Evolutionary conservation across 53 echinoderm and acorn worm genomes (phyloP).

Genomic region (Luidia sarsii): DNA sequence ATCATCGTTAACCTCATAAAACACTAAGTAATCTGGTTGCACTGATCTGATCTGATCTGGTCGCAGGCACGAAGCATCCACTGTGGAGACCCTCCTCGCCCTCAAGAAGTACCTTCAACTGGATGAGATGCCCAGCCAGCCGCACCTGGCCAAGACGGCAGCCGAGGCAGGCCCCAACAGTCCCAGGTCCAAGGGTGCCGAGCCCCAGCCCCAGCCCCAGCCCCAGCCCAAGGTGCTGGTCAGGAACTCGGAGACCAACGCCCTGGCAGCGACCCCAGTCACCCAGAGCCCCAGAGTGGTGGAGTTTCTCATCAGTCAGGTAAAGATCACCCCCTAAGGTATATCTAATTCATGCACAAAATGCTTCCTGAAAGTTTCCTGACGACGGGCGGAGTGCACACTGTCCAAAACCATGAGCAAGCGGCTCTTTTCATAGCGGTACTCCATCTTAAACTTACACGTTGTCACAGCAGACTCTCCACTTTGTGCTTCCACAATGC

Average conservation of each 20-base stretch:
- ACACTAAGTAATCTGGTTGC: background rate
- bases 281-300: slow-evolving; percentile 63
- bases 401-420: too few relatives aligned
- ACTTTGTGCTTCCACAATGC: too few relatives aligned
- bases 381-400: too few relatives aligned
- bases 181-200: slow-evolving; percentile 36
- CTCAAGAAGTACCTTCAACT: slow-evolving; percentile 78
- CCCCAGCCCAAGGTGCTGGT: slow-evolving; percentile 48
- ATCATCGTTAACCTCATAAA: background rate
- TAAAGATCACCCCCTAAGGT: too few relatives aligned
- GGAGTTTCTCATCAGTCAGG: slow-evolving; percentile 70
- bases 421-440: too few relatives aligned
- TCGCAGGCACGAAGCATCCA: slow-evolving; percentile 66
- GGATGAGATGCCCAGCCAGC: slow-evolving; percentile 73
- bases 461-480: too few relatives aligned
- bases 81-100: slow-evolving; percentile 57
- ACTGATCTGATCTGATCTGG: background rate
- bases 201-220: slow-evolving; percentile 5
- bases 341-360: too few relatives aligned
- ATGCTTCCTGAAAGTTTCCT: too few relatives aligned
- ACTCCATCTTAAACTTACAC: too few relatives aligned
- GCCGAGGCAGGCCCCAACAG: slow-evolving; percentile 38
- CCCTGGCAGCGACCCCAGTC: slow-evolving; percentile 43
- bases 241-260: slow-evolving; percentile 56
- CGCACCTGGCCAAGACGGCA: slow-evolving; percentile 49